Evolutionary conservation across 2,113 vertebrate genomes (phyloP).

Genomic region (Rhabdomys dilectus): DNA sequence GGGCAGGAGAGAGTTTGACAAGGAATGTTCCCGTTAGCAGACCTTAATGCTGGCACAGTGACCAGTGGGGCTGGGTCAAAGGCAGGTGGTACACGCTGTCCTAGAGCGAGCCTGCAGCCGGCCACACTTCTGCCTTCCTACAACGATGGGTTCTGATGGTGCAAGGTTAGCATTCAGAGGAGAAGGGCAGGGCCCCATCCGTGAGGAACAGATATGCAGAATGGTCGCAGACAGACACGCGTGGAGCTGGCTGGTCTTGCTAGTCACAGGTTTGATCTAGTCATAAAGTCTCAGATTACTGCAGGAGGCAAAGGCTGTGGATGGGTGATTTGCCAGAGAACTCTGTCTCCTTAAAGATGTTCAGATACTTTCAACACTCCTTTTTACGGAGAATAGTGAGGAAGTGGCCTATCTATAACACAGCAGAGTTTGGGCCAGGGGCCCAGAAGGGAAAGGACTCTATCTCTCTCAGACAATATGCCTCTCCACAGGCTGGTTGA

Average conservation of each 20-base stretch:
- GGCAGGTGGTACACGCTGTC: background rate
- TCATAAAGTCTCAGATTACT: background rate
- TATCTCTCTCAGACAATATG: background rate
- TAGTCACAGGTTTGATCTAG: background rate
- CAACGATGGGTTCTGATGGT: background rate
- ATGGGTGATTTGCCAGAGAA: background rate
- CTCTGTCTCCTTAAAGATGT: constrained; percentile 17
- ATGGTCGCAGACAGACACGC: constrained; percentile 30
- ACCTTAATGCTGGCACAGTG: background rate
- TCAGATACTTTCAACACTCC: constrained; percentile 13
- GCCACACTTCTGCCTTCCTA: constrained; percentile 34
- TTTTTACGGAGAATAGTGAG: background rate
- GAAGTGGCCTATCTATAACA: background rate
- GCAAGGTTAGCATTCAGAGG: constrained; percentile 32
- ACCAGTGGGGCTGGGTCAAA: background rate
- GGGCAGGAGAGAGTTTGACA: background rate
- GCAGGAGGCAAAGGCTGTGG: background rate
- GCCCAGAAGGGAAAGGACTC: constrained; percentile 8
- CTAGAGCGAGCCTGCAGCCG: constrained; percentile 25
- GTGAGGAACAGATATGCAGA: background rate
- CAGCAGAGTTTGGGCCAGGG: background rate
- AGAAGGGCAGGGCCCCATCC: constrained; percentile 7
- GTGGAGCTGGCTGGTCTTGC: background rate
- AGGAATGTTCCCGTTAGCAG: background rate
- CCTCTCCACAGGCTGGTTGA: background rate